Conservation (phyloP, 2,797 vertebrate species). For the Rhynchonycteris naso region DNA sequence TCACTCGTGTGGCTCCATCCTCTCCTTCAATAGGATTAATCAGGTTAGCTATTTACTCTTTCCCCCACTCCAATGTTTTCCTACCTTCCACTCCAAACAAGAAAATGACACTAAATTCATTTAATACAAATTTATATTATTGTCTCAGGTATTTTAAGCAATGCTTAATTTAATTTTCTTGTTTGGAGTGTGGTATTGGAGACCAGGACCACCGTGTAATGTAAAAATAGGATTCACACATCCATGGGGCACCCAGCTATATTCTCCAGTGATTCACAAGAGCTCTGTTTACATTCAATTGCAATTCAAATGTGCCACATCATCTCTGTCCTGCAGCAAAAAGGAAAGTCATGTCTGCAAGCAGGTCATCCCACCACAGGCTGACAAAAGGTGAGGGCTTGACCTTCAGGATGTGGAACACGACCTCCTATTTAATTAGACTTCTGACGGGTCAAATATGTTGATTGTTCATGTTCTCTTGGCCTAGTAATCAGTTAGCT, state of each 20-base stretch:
- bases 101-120: conserved; percentile 89
- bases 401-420: conserved; percentile 46
- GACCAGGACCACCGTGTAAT: conserved; percentile 80
- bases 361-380: neutral
- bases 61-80: conserved; percentile 83
- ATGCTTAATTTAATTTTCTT: conserved; percentile 88
- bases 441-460: conserved; percentile 34
- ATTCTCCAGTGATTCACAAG: conserved; percentile 75
- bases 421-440: conserved; percentile 47
- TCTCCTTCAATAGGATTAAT: conserved; percentile 88
- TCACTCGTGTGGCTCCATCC: conserved; percentile 85
- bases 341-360: neutral
- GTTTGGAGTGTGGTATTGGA: conserved; percentile 86
- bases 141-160: conserved; percentile 87
- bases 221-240: conserved; percentile 78
- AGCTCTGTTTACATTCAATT: conserved; percentile 82
- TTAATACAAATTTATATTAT: conserved; percentile 88
- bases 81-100: conserved; percentile 87
- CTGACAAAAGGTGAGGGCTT: neutral
- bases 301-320: conserved; percentile 81
- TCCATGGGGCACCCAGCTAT: conserved; percentile 78
- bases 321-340: conserved; percentile 74
- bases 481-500: conserved; percentile 8
- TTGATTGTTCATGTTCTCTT: conserved; percentile 39
- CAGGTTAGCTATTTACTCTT: conserved; percentile 87